Percentiles rank a stretch among this genome's conserved stretches.
phyloP scores from a whole-genome alignment of 2,888 invertebrate genomes.

The Apotomis betuletana region DNA sequence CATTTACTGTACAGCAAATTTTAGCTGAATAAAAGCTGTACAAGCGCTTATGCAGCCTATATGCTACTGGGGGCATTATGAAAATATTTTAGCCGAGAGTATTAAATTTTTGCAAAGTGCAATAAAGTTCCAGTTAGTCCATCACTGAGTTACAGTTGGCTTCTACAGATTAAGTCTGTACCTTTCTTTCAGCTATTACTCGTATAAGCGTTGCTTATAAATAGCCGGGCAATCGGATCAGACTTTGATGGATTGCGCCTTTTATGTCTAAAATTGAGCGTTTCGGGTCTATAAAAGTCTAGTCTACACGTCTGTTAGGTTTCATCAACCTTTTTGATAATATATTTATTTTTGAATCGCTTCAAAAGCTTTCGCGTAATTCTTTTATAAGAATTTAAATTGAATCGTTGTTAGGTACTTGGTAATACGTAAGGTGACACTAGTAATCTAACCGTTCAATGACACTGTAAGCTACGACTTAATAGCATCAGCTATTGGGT shows the following conservation, averaged over 20 bases:
- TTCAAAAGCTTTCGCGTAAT: not conserved
- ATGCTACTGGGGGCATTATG: too few species aligned
- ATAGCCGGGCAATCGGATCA: conserved; percentile 12
- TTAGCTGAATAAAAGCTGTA: too few species aligned
- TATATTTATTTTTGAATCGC: not conserved
- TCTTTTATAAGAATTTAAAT: not conserved
- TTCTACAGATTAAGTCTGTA: conserved; percentile 4
- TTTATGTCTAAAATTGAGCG: conserved; percentile 19
- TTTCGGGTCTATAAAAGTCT: conserved; percentile 19
- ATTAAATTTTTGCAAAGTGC: too few species aligned
- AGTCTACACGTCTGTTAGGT: conserved; percentile 4
- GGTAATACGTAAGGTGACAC: too few species aligned
- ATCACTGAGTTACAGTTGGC: conserved; percentile 8
- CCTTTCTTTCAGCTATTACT: conserved; percentile 11
- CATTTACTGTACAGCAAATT: too few species aligned
- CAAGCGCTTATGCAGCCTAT: too few species aligned
- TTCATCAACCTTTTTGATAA: not conserved
- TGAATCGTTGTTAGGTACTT: too few species aligned
- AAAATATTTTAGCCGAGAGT: too few species aligned
- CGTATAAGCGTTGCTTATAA: conserved; percentile 10
- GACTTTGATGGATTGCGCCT: conserved; percentile 27
- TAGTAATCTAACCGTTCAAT: not conserved
- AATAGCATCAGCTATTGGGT: too few species aligned
- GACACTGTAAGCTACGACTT: too few species aligned
- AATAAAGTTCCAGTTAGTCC: not conserved